Evolutionary conservation across 2,113 vertebrate species (phyloP).

Genomic region (Paedocypris sp.): DNA sequence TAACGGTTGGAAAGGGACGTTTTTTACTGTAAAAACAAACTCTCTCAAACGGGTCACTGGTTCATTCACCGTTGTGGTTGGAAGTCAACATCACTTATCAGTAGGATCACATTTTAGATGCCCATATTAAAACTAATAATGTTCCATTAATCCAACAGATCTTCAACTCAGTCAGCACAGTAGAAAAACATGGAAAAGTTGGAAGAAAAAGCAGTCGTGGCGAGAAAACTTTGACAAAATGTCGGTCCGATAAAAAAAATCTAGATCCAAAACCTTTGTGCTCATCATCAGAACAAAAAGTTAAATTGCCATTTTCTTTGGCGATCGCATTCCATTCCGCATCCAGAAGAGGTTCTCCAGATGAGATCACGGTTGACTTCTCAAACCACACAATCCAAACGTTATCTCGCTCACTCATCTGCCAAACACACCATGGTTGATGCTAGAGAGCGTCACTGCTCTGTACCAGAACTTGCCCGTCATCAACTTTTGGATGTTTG

Average conservation of each 20-base stretch:
- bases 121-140: too few relatives aligned
- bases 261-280: not conserved
- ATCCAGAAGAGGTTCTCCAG: too few relatives aligned
- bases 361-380: too few relatives aligned
- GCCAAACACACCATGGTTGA: conserved; percentile 20
- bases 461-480: conserved; percentile 5
- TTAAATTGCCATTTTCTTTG: too few relatives aligned
- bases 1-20: not conserved
- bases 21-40: too few relatives aligned
- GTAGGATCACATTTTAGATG: not conserved
- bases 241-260: not conserved
- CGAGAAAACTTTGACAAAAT: not conserved
- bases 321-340: too few relatives aligned
- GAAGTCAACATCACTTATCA: not conserved
- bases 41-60: too few relatives aligned
- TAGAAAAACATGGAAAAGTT: not conserved
- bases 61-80: too few relatives aligned
- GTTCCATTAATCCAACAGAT: conserved; percentile 8
- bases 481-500: conserved; percentile 14
- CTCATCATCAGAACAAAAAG: too few relatives aligned
- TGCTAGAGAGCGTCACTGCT: conserved; percentile 6
- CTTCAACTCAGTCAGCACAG: not conserved
- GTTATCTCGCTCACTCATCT: too few relatives aligned
- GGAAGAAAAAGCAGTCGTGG: not conserved
- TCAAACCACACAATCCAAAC: too few relatives aligned